Conservation (phyloP, 2,113 vertebrate species). For the Suncus etruscus region DNA sequence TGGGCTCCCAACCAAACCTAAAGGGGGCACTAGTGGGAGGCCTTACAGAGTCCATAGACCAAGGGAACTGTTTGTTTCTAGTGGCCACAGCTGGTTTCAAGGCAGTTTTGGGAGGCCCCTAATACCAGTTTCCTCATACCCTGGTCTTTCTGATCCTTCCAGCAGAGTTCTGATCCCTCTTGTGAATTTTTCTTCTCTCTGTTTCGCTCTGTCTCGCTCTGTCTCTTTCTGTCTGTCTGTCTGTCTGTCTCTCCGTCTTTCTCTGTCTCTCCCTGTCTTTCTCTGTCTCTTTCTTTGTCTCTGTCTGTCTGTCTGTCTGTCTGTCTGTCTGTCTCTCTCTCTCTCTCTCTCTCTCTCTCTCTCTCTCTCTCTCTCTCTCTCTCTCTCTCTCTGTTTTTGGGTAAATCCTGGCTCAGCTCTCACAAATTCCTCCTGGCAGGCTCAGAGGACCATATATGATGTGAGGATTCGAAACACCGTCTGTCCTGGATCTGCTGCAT, state of each 20-base stretch:
- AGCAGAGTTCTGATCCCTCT: neutral
- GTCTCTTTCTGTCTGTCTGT: neutral
- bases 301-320: neutral
- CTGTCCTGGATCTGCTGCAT: too few relatives aligned
- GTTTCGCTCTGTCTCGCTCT: neutral
- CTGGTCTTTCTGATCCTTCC: neutral
- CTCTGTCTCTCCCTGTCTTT: too few relatives aligned
- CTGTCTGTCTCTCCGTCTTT: neutral
- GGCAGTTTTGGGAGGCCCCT: neutral
- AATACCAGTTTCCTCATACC: neutral
- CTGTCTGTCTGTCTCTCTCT: too few relatives aligned
- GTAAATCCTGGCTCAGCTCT: neutral
- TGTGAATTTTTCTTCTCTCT: neutral
- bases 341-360: neutral
- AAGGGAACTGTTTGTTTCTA: rapidly evolving
- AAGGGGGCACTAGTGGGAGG: neutral
- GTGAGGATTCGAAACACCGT: too few relatives aligned
- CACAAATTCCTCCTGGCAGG: neutral
- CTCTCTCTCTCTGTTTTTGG: too few relatives aligned
- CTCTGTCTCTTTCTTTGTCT: neutral
- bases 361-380: neutral
- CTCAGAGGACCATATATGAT: too few relatives aligned
- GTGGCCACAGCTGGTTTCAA: rapidly evolving
- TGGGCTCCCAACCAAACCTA: neutral
- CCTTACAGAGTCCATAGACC: too few relatives aligned